These are phyloP conservation scores for Neotragus pygmaeus DNA, from an alignment of 2,113 vertebrate genomes.

Conservation along the genomic window DNA sequence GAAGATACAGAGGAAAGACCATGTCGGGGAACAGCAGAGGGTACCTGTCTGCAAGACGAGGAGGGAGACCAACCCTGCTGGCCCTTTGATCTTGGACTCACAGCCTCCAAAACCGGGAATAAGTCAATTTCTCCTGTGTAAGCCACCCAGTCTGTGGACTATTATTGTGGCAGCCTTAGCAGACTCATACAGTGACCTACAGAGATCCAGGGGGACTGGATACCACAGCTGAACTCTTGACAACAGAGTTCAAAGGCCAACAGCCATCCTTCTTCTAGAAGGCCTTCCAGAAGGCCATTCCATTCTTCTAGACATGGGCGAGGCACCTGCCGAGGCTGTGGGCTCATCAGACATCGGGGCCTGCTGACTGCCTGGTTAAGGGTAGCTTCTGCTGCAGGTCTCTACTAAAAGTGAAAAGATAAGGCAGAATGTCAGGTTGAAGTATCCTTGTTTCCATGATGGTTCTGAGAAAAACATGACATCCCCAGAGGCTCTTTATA, in stretches of 20 bases:
- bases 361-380: neutral
- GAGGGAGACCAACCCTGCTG: neutral
- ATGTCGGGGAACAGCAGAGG: neutral
- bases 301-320: neutral
- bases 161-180: neutral
- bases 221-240: neutral
- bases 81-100: neutral
- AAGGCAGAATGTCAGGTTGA: neutral
- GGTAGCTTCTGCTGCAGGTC: neutral
- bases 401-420: neutral
- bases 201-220: neutral
- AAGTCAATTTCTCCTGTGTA: neutral
- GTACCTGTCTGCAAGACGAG: neutral
- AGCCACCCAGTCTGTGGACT: neutral
- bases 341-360: neutral
- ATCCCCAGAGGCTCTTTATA: neutral
- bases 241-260: neutral
- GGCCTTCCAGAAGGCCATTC: neutral
- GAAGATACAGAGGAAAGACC: neutral
- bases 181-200: neutral
- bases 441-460: neutral
- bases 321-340: accelerated
- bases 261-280: neutral
- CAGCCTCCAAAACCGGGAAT: neutral
- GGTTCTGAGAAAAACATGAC: neutral